Conservation (phyloP, 1,140 invertebrate genomes). For the Oryctes rhinoceros region DNA sequence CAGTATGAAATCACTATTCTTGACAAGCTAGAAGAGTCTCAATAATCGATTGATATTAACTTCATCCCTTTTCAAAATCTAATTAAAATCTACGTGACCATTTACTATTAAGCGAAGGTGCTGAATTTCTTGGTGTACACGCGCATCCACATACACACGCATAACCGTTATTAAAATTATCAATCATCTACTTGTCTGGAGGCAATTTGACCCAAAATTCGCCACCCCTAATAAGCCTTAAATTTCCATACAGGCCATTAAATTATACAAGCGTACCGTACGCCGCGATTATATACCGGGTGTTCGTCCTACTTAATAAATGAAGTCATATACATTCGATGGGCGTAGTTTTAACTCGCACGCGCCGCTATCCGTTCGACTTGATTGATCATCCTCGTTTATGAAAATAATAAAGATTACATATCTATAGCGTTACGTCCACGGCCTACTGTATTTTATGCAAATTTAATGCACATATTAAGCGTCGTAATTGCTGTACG, state of each 20-base stretch:
- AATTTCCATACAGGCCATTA: background rate
- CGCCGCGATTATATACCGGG: constrained; percentile 7
- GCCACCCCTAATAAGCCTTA: background rate
- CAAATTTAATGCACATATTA: constrained; percentile 3
- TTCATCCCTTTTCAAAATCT: no score
- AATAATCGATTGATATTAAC: no score
- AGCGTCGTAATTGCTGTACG: constrained; percentile 8
- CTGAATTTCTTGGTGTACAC: no score
- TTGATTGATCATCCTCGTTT: constrained; percentile 23
- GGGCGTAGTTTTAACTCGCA: background rate
- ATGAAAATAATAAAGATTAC: constrained; percentile 27
- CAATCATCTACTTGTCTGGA: background rate
- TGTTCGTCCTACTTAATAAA: constrained; percentile 24
- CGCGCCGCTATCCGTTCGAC: constrained; percentile 7
- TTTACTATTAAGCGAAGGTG: no score
- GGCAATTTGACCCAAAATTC: background rate
- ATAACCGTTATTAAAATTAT: background rate
- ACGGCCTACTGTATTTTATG: background rate
- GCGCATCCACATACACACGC: no score
- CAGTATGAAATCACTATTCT: no score
- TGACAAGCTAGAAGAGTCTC: no score
- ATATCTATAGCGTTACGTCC: background rate
- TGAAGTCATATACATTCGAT: constrained; percentile 19
- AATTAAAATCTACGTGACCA: no score
- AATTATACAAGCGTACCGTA: background rate